Evolutionary conservation across 2,113 vertebrate species (phyloP).

Genomic region (Tragelaphus buxtoni): DNA sequence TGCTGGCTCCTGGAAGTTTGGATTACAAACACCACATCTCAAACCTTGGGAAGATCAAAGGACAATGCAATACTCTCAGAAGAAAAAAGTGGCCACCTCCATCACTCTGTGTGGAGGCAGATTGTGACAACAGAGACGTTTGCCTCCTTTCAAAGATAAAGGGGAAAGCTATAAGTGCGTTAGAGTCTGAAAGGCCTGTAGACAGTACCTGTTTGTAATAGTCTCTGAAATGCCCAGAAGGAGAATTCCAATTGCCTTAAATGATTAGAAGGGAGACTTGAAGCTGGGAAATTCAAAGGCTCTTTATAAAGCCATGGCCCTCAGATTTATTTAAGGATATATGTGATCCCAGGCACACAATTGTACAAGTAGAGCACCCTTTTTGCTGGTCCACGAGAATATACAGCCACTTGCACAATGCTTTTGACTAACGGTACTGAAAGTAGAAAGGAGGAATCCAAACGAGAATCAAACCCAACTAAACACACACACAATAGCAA

Average conservation of each 20-base stretch:
- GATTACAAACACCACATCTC: conserved; percentile 38
- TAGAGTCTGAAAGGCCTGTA: conserved; percentile 34
- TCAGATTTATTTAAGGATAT: conserved; percentile 34
- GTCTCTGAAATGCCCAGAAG: conserved; percentile 46
- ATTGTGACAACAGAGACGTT: conserved; percentile 35
- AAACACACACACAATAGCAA: not conserved
- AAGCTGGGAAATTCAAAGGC: conserved; percentile 64
- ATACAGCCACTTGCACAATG: not conserved
- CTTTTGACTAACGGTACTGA: conserved; percentile 55
- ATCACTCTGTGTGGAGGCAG: not conserved
- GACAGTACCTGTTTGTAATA: conserved; percentile 48
- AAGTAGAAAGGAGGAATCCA: conserved; percentile 42
- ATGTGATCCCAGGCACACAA: conserved; percentile 46
- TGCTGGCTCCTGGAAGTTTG: conserved; percentile 43
- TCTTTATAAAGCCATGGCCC: conserved; percentile 54
- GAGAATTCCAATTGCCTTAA: conserved; percentile 62
- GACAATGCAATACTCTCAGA: not conserved
- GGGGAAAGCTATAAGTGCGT: conserved; percentile 26
- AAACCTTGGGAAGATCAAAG: not conserved
- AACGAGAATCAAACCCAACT: conserved; percentile 7
- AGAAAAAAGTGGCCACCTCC: not conserved
- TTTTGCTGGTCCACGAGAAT: not conserved
- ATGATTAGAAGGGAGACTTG: conserved; percentile 52
- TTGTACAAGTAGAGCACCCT: not conserved
- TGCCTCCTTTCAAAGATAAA: conserved; percentile 53